Evolutionary conservation across 1,140 invertebrate genomes (phyloP).

Genomic region (Teleogryllus occipitalis): DNA sequence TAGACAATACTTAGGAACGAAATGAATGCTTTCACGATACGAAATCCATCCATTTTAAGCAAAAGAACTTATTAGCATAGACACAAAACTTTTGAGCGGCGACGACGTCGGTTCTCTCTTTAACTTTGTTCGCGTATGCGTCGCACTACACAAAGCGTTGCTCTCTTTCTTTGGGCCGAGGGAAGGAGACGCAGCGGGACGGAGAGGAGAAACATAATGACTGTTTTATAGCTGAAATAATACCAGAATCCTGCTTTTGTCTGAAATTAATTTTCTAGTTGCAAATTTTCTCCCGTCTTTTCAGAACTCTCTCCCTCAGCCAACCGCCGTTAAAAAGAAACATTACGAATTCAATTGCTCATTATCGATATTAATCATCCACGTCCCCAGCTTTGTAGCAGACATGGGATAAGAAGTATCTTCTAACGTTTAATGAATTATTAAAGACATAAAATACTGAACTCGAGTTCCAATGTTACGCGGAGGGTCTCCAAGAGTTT

Average conservation of each 20-base stretch:
- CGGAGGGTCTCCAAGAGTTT: too few species aligned
- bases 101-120: slow-evolving; percentile 3
- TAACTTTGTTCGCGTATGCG: neutral
- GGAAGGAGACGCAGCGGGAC: neutral
- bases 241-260: neutral
- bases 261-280: neutral
- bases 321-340: neutral
- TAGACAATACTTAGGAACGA: slow-evolving; percentile 4
- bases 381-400: neutral
- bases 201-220: neutral
- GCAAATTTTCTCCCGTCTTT: neutral
- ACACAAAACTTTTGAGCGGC: neutral
- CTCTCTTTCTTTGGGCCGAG: too few species aligned
- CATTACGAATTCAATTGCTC: neutral
- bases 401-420: neutral
- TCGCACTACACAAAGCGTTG: neutral
- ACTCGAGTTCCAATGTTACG: too few species aligned
- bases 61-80: neutral
- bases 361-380: slow-evolving; percentile 5
- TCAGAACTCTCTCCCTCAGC: neutral
- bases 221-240: slow-evolving; percentile 5
- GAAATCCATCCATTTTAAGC: neutral
- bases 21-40: slow-evolving; percentile 4
- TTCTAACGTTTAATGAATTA: neutral
- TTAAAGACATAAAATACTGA: too few species aligned